Evolutionary conservation across 2,888 invertebrate species (phyloP).

Genomic region (Epsilonema sp.): DNA sequence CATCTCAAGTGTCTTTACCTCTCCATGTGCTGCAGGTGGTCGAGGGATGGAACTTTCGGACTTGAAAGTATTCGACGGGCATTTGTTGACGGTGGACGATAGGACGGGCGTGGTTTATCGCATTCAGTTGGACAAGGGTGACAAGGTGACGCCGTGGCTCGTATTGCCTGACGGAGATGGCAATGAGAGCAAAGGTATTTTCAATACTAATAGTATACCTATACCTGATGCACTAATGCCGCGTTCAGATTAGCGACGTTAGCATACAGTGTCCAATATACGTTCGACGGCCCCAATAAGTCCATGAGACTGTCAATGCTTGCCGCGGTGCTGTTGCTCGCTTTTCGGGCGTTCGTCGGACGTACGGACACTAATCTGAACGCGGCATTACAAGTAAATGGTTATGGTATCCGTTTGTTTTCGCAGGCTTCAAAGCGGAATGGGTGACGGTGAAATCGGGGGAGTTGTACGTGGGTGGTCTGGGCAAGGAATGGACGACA

Average conservation of each 20-base stretch:
- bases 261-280: too few species aligned
- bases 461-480: conserved; percentile 68
- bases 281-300: too few species aligned
- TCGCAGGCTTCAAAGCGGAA: conserved; percentile 68
- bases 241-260: too few species aligned
- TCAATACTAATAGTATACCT: too few species aligned
- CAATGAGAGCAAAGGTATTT: conserved; percentile 43
- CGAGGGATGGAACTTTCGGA: conserved; percentile 94
- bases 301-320: too few species aligned
- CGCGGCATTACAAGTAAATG: too few species aligned
- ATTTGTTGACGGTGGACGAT: conserved; percentile 72
- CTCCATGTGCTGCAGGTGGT: conserved; percentile 47
- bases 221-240: too few species aligned
- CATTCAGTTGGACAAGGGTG: conserved; percentile 42
- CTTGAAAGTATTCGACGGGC: conserved; percentile 72
- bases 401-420: too few species aligned
- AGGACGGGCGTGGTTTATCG: conserved; percentile 63
- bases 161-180: conserved; percentile 81
- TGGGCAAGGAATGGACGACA: conserved; percentile 82
- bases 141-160: conserved; percentile 36
- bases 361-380: too few species aligned
- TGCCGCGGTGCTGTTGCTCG: too few species aligned
- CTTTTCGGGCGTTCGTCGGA: too few species aligned
- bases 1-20: too few species aligned
- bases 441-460: conserved; percentile 86